Conservation (phyloP, 2,797 vertebrate genomes). For the Chaetodon trifasciatus region DNA sequence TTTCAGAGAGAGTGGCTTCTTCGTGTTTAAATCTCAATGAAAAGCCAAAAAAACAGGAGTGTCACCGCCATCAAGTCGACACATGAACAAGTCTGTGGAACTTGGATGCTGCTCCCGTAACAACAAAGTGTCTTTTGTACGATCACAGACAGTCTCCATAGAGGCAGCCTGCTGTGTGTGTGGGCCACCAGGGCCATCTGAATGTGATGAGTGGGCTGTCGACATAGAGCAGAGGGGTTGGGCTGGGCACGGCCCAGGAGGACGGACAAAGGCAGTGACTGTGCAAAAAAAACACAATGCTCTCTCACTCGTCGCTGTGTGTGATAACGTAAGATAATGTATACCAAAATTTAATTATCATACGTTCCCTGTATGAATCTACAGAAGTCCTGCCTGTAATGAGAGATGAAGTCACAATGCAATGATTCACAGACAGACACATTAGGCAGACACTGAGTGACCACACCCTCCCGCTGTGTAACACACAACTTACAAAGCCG, state of each 20-base stretch:
- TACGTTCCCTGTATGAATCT: constrained; percentile 8
- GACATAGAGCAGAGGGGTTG: constrained; percentile 76
- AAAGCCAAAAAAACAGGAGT: constrained; percentile 45
- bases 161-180: constrained; percentile 65
- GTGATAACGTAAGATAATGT: constrained; percentile 21
- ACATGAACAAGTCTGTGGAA: constrained; percentile 68
- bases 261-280: constrained; percentile 85
- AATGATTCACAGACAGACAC: constrained; percentile 26
- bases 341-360: constrained; percentile 1
- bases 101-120: constrained; percentile 54
- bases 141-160: constrained; percentile 70
- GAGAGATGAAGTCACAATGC: constrained; percentile 23
- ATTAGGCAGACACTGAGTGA: constrained; percentile 40
- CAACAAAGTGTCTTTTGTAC: constrained; percentile 84
- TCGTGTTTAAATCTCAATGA: constrained; percentile 30
- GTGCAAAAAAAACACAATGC: constrained; percentile 80
- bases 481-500: constrained; percentile 31
- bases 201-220: constrained; percentile 86
- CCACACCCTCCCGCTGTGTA: constrained; percentile 65
- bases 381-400: constrained; percentile 19
- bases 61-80: constrained; percentile 43
- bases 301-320: constrained; percentile 45
- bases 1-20: constrained; percentile 33
- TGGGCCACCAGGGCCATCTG: constrained; percentile 70
- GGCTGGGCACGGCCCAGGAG: constrained; percentile 76